Conservation (phyloP, 2,888 invertebrate species). For the Gnatocerus cornutus region DNA sequence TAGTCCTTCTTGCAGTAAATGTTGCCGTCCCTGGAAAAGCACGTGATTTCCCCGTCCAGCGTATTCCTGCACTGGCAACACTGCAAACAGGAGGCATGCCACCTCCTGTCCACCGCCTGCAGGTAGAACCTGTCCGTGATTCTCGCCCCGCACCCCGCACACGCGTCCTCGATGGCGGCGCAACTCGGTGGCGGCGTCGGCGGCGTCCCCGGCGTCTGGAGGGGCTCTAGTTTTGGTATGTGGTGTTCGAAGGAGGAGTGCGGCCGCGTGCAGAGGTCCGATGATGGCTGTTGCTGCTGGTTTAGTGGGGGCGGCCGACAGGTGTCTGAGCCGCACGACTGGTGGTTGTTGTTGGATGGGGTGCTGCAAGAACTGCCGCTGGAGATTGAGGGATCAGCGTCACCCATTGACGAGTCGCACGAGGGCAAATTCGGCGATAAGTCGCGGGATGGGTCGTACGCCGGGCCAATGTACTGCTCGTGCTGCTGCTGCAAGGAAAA, state of each 20-base stretch:
- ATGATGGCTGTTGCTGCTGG: slow-evolving; percentile 43
- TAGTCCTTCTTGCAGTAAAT: slow-evolving; percentile 98
- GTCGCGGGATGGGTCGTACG: slow-evolving; percentile 83
- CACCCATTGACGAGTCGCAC: slow-evolving; percentile 74
- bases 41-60: slow-evolving; percentile 92
- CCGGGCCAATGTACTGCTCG: slow-evolving; percentile 75
- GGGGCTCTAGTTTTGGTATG: slow-evolving; percentile 74
- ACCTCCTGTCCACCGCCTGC: slow-evolving; percentile 91
- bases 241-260: slow-evolving; percentile 72
- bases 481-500: slow-evolving; percentile 79
- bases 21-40: slow-evolving; percentile 93
- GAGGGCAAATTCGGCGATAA: slow-evolving; percentile 83
- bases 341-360: slow-evolving; percentile 74
- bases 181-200: slow-evolving; percentile 69
- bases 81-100: slow-evolving; percentile 93
- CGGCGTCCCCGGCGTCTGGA: slow-evolving; percentile 73
- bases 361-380: slow-evolving; percentile 77
- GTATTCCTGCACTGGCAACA: slow-evolving; percentile 93
- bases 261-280: slow-evolving; percentile 58
- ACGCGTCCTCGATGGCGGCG: slow-evolving; percentile 66
- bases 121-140: slow-evolving; percentile 94
- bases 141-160: slow-evolving; percentile 91
- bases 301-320: slow-evolving; percentile 66
- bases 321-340: slow-evolving; percentile 70
- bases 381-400: slow-evolving; percentile 73